Conservation (phyloP, 2,888 invertebrate genomes). For the Aricia artaxerxes region DNA sequence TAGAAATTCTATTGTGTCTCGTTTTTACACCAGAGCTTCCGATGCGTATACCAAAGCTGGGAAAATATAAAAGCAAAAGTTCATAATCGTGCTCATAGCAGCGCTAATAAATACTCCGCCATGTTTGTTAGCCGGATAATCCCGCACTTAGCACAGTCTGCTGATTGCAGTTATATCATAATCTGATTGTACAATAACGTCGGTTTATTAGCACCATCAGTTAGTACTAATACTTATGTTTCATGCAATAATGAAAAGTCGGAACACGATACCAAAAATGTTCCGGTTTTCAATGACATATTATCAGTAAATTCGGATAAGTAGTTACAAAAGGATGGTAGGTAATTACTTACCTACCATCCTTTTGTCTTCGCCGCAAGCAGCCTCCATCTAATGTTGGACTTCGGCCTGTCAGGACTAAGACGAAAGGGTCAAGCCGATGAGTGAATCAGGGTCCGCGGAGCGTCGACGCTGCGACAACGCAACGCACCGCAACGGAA, state of each 20-base stretch:
- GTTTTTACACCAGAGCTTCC: background rate
- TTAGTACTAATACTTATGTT: too few species aligned
- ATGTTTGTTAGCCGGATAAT: slow-evolving; percentile 30
- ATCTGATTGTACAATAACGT: slow-evolving; percentile 1
- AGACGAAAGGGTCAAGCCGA: too few species aligned
- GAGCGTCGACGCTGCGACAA: background rate
- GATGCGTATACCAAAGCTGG: background rate
- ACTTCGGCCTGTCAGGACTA: too few species aligned
- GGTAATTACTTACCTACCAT: too few species aligned
- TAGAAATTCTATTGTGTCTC: too few species aligned
- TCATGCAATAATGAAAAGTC: background rate
- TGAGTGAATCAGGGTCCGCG: too few species aligned
- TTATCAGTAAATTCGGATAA: too few species aligned
- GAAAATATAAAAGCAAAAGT: slow-evolving; percentile 16
- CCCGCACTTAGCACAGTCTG: slow-evolving; percentile 22
- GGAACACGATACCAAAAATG: too few species aligned
- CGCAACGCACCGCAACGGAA: background rate
- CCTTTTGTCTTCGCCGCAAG: too few species aligned
- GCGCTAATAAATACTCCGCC: slow-evolving; percentile 26
- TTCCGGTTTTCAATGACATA: too few species aligned
- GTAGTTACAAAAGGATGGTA: too few species aligned
- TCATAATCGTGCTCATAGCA: slow-evolving; percentile 14
- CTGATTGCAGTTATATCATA: slow-evolving; percentile 25
- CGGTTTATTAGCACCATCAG: background rate
- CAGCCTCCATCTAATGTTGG: too few species aligned